Percentiles rank a stretch among this genome's conserved stretches.
Conservation (phyloP, 2,888 invertebrate species). For the Leptopilina syphax region DNA sequence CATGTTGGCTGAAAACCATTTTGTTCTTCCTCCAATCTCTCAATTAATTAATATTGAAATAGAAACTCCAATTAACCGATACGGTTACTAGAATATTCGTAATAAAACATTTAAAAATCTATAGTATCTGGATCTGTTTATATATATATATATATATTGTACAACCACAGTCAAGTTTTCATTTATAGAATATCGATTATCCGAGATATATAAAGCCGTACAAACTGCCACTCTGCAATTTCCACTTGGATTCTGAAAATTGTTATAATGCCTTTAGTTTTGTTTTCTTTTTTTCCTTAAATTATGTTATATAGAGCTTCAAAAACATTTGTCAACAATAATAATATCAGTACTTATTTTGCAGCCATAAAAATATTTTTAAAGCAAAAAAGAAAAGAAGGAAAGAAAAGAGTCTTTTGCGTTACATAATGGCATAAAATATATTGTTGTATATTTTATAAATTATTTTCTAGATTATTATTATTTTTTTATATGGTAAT, state of each 20-base stretch:
- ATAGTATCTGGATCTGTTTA: slow-evolving; percentile 16
- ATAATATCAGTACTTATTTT: not conserved
- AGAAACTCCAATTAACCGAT: slow-evolving; percentile 20
- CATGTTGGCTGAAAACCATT: not conserved
- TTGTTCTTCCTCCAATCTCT: not conserved
- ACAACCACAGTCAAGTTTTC: slow-evolving; percentile 35
- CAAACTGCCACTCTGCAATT: slow-evolving; percentile 25
- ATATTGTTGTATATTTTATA: too few relatives aligned
- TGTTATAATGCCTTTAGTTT: slow-evolving; percentile 20
- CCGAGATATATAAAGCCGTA: slow-evolving; percentile 33
- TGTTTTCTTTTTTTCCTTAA: not conserved
- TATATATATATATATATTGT: slow-evolving; percentile 1
- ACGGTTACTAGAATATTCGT: slow-evolving; percentile 12
- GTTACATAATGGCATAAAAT: not conserved
- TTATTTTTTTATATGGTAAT: too few relatives aligned
- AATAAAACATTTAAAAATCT: slow-evolving; percentile 29
- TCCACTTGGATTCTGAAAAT: slow-evolving; percentile 36
- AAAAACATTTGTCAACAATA: not conserved
- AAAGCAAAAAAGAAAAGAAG: not conserved
- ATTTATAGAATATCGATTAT: slow-evolving; percentile 41
- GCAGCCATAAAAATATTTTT: not conserved
- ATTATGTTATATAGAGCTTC: not conserved
- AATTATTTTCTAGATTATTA: too few relatives aligned
- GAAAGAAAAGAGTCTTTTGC: not conserved
- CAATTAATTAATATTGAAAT: slow-evolving; percentile 33